Conservation (phyloP, 2,888 invertebrate species). For the Ophion obscuratus region DNA sequence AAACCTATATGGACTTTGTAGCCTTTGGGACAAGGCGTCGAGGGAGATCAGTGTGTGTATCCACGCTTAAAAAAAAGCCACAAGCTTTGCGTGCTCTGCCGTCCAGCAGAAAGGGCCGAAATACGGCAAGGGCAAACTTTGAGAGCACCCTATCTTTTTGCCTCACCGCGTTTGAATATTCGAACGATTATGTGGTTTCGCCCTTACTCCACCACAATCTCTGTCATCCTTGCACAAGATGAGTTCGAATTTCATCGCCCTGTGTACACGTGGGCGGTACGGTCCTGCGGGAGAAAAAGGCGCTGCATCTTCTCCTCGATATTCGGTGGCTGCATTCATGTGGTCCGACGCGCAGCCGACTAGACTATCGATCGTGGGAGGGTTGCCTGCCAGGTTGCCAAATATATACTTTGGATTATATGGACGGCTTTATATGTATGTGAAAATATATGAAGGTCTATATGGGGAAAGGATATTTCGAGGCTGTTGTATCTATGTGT, state of each 20-base stretch:
- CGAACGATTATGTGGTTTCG: conserved; percentile 48
- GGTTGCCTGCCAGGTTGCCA: conserved; percentile 44
- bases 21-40: neutral
- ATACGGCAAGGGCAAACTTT: conserved; percentile 34
- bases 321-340: conserved; percentile 73
- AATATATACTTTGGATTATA: conserved; percentile 33
- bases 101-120: conserved; percentile 7
- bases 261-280: neutral
- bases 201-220: neutral
- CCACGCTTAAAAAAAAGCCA: conserved; percentile 24
- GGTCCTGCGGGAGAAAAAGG: neutral
- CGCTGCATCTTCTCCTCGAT: conserved; percentile 64
- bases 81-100: conserved; percentile 25
- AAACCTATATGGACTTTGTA: neutral
- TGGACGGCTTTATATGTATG: neutral
- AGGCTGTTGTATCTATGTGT: neutral
- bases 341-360: conserved; percentile 71
- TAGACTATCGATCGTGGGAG: conserved; percentile 70
- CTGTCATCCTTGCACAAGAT: conserved; percentile 5
- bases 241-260: neutral
- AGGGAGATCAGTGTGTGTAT: conserved; percentile 9
- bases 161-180: conserved; percentile 39
- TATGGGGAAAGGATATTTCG: neutral
- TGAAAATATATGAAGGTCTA: conserved; percentile 3
- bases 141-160: conserved; percentile 29